Evolutionary conservation across 2,797 vertebrate genomes (phyloP).

Genomic region (Gambusia yucatana): DNA sequence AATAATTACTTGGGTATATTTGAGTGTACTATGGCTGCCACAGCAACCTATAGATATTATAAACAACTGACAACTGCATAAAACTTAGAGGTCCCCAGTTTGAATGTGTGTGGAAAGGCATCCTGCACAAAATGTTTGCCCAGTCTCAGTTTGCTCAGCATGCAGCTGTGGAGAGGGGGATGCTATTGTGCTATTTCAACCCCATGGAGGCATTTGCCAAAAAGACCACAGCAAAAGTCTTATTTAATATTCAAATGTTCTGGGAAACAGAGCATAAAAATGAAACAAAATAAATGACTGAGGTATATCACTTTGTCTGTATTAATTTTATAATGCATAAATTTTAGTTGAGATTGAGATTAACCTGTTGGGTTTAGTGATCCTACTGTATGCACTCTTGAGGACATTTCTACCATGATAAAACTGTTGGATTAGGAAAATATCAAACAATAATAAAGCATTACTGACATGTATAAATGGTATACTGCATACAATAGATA

Average conservation of each 20-base stretch:
- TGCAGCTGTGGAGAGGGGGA: too few species aligned
- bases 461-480: background rate
- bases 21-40: too few species aligned
- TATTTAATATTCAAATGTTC: background rate
- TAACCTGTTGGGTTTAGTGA: background rate
- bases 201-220: too few species aligned
- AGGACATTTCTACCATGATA: background rate
- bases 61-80: too few species aligned
- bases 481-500: conserved; percentile 33
- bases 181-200: too few species aligned
- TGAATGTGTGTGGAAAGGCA: background rate
- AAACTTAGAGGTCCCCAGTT: background rate
- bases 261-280: background rate
- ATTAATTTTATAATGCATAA: background rate
- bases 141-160: too few species aligned
- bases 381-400: background rate
- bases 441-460: conserved; percentile 51
- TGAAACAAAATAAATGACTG: background rate
- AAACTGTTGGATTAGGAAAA: conserved; percentile 40
- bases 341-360: background rate
- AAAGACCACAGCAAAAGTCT: background rate
- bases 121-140: background rate
- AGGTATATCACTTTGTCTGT: background rate
- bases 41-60: too few species aligned
- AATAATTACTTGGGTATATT: too few species aligned